Percentiles rank a stretch among this genome's conserved stretches.
Conservation (phyloP, 2,113 vertebrate genomes). For the Lophura nycthemera region DNA sequence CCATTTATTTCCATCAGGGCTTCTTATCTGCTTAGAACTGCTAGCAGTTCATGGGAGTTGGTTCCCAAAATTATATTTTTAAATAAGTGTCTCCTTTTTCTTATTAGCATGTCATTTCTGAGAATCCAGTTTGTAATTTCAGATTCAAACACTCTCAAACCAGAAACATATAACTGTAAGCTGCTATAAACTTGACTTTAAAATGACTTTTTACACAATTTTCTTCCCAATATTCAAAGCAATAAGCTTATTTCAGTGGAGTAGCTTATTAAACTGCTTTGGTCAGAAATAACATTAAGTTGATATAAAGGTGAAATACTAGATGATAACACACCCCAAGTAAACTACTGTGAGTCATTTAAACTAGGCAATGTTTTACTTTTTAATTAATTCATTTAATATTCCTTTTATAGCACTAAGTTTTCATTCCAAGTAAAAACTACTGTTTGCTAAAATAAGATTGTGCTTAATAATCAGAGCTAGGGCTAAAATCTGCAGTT, state of each 20-base stretch:
- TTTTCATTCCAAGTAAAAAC: slow-evolving; percentile 19
- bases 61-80: neutral
- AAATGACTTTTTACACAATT: slow-evolving; percentile 16
- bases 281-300: slow-evolving; percentile 45
- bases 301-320: slow-evolving; percentile 35
- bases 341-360: slow-evolving; percentile 23
- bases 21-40: neutral
- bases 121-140: neutral
- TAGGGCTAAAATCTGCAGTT: neutral
- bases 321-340: slow-evolving; percentile 28
- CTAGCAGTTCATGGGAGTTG: neutral
- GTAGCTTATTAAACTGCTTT: slow-evolving; percentile 12
- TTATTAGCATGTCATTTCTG: neutral
- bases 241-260: slow-evolving; percentile 31
- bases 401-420: neutral
- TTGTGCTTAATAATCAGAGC: neutral
- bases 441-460: neutral
- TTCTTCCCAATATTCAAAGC: slow-evolving; percentile 31
- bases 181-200: neutral
- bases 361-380: slow-evolving; percentile 33
- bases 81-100: neutral
- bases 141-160: neutral
- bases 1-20: neutral
- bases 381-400: slow-evolving; percentile 39
- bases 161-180: neutral